phyloP scores from a whole-genome alignment of 2,113 vertebrate genomes.

The Nannospalax galili region DNA sequence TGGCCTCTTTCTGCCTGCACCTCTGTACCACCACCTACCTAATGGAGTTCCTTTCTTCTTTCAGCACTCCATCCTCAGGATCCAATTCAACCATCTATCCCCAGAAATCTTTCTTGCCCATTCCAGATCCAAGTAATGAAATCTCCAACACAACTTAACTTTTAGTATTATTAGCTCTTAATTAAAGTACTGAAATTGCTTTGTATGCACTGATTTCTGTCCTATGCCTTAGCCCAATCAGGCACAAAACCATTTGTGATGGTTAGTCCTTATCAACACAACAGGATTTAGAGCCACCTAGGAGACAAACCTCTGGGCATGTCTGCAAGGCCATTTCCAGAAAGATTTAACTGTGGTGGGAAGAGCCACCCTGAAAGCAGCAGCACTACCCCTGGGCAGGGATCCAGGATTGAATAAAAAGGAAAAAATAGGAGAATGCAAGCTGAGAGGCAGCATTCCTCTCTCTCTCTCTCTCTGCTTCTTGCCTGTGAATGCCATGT shows the following conservation, averaged over 20 bases:
- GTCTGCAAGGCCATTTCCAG: background rate
- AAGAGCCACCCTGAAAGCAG: background rate
- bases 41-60: background rate
- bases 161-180: background rate
- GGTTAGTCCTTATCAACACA: background rate
- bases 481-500: background rate
- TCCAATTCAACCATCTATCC: background rate
- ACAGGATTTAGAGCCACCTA: background rate
- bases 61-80: background rate
- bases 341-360: too few species aligned
- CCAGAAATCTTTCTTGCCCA: background rate
- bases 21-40: background rate
- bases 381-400: background rate
- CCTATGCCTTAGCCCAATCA: background rate
- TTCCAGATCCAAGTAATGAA: background rate
- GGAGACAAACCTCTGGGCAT: background rate
- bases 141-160: background rate
- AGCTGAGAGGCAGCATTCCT: background rate
- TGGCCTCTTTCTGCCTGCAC: accelerated
- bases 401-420: too few species aligned
- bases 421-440: background rate
- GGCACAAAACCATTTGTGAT: background rate
- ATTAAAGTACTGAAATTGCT: background rate
- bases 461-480: background rate
- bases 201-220: background rate